Evolutionary conservation across 2,888 invertebrate species (phyloP).

Genomic region (Amaurobius ferox): DNA sequence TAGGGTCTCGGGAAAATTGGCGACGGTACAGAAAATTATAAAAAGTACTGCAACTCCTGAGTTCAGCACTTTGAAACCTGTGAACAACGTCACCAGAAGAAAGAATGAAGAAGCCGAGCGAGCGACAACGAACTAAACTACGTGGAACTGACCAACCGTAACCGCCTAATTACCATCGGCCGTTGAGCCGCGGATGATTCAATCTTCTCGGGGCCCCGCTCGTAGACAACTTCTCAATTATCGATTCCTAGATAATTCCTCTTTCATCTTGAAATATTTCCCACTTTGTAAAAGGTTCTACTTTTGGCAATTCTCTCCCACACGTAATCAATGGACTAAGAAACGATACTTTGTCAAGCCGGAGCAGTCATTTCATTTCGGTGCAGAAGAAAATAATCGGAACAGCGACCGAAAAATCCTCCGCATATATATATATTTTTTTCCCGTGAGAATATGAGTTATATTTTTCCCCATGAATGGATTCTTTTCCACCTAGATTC

Average conservation of each 20-base stretch:
- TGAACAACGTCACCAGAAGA: constrained; percentile 45
- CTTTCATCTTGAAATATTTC: constrained; percentile 66
- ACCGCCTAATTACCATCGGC: constrained; percentile 61
- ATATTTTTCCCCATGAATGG: not conserved
- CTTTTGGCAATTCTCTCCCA: constrained; percentile 18
- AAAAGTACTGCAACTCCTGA: constrained; percentile 42
- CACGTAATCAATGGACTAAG: constrained; percentile 32
- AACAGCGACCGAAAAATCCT: not conserved
- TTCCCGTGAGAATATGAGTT: not conserved
- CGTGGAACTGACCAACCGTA: constrained; percentile 49
- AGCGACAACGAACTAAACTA: not conserved
- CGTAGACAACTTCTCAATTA: constrained; percentile 64
- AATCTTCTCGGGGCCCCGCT: constrained; percentile 39
- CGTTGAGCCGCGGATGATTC: constrained; percentile 66
- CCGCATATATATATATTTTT: not conserved
- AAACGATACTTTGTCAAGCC: constrained; percentile 39
- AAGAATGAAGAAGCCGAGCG: not conserved
- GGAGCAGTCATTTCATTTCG: not conserved
- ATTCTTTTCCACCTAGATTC: not conserved
- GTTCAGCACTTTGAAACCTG: constrained; percentile 59
- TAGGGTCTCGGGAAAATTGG: constrained; percentile 25
- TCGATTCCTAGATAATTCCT: constrained; percentile 60
- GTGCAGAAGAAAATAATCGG: not conserved
- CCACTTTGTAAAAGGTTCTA: constrained; percentile 57
- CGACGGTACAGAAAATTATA: constrained; percentile 41